Evolutionary conservation across 2,797 vertebrate genomes (phyloP).

Genomic region (Myotis daubentonii): DNA sequence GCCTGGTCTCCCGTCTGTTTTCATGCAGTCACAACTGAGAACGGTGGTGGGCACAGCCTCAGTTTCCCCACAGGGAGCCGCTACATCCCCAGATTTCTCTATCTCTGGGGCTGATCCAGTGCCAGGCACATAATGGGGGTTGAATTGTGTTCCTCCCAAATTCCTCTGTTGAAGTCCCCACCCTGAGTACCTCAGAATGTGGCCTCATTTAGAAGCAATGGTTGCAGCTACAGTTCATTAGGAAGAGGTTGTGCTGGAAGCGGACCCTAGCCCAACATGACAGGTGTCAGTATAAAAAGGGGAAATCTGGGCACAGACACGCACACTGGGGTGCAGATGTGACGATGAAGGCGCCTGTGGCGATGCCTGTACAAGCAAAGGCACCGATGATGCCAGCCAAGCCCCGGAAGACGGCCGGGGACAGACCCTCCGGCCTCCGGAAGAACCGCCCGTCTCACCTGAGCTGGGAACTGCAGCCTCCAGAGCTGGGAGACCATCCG

Average conservation of each 20-base stretch:
- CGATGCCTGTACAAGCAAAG: too few relatives aligned
- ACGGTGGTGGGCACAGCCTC: background rate
- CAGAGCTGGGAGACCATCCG: background rate
- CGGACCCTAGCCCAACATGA: background rate
- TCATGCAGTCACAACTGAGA: background rate
- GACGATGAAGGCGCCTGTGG: background rate
- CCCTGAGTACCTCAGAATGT: background rate
- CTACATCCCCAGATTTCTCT: background rate
- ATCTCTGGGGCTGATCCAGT: background rate
- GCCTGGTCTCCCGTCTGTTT: background rate
- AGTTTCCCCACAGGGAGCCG: background rate
- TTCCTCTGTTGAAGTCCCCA: background rate
- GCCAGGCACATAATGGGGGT: background rate
- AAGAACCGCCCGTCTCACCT: background rate
- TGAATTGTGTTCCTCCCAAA: background rate
- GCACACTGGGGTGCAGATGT: background rate
- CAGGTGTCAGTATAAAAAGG: background rate
- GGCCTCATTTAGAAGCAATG: background rate
- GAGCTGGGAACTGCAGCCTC: background rate
- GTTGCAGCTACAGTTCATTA: background rate
- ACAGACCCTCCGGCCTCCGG: background rate
- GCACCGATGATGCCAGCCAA: background rate
- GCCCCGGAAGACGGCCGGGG: rapidly evolving
- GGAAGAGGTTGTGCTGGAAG: background rate
- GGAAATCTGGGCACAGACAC: background rate